Percentiles rank a stretch among this genome's conserved stretches.
These are phyloP conservation scores for Zaprionus africanus DNA, from an alignment of 1,140 invertebrate genomes.

Conservation along the genomic window DNA sequence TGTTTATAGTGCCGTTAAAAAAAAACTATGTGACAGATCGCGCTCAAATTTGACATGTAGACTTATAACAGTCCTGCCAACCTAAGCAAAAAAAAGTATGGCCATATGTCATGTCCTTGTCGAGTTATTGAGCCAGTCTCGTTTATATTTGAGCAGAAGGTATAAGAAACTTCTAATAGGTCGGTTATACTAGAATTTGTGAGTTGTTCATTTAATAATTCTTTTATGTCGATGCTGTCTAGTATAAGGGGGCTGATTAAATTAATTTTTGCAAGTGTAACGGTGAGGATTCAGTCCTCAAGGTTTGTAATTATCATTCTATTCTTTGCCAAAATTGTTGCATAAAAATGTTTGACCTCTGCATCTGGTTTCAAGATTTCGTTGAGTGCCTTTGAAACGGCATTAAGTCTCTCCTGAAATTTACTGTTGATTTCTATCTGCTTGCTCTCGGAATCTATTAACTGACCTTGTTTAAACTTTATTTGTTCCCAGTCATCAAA, in stretches of 20 bases:
- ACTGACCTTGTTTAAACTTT: slow-evolving; percentile 13
- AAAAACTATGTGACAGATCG: no score
- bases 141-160: no score
- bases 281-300: slow-evolving; percentile 13
- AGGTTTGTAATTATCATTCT: slow-evolving; percentile 23
- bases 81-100: no score
- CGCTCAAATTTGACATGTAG: no score
- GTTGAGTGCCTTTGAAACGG: slow-evolving; percentile 10
- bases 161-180: not conserved
- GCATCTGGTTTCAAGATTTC: slow-evolving; percentile 15
- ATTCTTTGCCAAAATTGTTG: slow-evolving; percentile 19
- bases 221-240: slow-evolving; percentile 18
- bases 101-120: no score
- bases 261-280: slow-evolving; percentile 34
- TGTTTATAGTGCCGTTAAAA: no score
- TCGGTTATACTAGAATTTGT: slow-evolving; percentile 33
- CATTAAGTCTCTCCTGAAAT: slow-evolving; percentile 21
- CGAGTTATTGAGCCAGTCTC: no score
- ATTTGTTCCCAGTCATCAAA: slow-evolving; percentile 36
- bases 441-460: slow-evolving; percentile 28
- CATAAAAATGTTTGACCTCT: slow-evolving; percentile 19
- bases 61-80: no score
- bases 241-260: slow-evolving; percentile 15
- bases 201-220: slow-evolving; percentile 26
- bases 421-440: slow-evolving; percentile 24